Percentiles rank a stretch among this genome's conserved stretches.
These are phyloP conservation scores for Hydrolagus affinis DNA, from an alignment of 2,113 vertebrate genomes.

Conservation along the genomic window DNA sequence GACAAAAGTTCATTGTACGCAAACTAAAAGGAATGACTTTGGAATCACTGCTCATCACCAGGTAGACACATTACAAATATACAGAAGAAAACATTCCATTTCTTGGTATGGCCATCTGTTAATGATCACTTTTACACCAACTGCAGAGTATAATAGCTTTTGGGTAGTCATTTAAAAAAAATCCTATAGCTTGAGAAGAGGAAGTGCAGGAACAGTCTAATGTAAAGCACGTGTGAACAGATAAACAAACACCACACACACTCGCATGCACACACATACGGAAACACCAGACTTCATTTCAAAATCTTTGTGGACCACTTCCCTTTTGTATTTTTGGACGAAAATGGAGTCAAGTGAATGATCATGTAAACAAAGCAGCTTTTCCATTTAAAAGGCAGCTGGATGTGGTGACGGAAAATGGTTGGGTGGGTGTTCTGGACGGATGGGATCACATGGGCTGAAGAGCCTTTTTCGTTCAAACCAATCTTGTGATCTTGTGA, in stretches of 20 bases:
- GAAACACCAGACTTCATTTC: background rate
- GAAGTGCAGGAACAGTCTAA: conserved; percentile 24
- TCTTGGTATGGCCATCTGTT: conserved; percentile 18
- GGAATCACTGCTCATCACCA: background rate
- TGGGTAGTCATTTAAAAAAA: background rate
- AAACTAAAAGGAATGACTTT: background rate
- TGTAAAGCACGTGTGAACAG: conserved; percentile 24
- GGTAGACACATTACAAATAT: background rate
- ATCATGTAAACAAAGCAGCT: too few species aligned
- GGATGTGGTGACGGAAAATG: too few species aligned
- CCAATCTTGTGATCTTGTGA: too few species aligned
- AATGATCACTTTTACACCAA: background rate
- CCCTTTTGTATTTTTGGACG: background rate
- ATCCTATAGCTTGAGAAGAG: conserved; percentile 14
- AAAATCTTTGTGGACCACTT: background rate
- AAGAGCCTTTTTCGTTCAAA: too few species aligned
- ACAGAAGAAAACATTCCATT: background rate
- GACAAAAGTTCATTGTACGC: too few species aligned
- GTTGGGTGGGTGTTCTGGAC: too few species aligned
- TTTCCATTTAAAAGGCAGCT: too few species aligned
- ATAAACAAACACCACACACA: background rate
- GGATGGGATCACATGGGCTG: too few species aligned
- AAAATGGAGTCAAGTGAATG: background rate
- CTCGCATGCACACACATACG: background rate
- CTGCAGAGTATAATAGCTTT: conserved; percentile 9